A percentile compares a stretch with the other conserved stretches of the same genome.
phyloP scores from a whole-genome alignment of 2,113 vertebrate species.

The Phylloscopus trochilus region DNA sequence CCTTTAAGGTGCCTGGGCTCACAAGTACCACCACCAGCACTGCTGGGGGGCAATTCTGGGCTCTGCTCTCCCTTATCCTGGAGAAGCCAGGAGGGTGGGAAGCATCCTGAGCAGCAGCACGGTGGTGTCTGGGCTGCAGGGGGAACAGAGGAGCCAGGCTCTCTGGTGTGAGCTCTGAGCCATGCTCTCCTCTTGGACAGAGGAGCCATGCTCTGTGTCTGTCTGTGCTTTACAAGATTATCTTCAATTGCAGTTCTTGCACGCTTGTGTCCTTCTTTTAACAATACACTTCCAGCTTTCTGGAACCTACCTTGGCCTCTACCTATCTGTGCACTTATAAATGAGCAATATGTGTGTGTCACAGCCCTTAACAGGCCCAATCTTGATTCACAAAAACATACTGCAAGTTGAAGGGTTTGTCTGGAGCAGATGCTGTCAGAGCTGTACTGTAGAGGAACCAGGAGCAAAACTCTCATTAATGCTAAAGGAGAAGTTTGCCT shows the following conservation, averaged over 20 bases:
- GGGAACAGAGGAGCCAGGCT: no score
- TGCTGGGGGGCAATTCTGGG: rapidly evolving
- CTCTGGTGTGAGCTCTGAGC: no score
- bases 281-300: not conserved
- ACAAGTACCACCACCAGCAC: rapidly evolving
- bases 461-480: not conserved
- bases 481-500: not conserved
- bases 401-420: not conserved
- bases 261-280: not conserved
- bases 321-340: not conserved
- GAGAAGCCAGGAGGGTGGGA: not conserved
- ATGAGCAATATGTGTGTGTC: not conserved
- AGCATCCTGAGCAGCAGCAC: not conserved
- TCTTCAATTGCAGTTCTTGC: not conserved
- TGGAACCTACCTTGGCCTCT: not conserved
- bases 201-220: rapidly evolving
- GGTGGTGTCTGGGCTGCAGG: not conserved
- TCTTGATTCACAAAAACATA: not conserved
- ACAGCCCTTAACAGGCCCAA: not conserved
- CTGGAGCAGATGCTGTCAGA: not conserved
- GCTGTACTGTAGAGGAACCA: not conserved
- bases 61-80: not conserved
- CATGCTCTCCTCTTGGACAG: not conserved
- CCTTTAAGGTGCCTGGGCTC: not conserved
- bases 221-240: not conserved